phyloP scores from a whole-genome alignment of 2,797 vertebrate genomes.

The Anableps anableps region DNA sequence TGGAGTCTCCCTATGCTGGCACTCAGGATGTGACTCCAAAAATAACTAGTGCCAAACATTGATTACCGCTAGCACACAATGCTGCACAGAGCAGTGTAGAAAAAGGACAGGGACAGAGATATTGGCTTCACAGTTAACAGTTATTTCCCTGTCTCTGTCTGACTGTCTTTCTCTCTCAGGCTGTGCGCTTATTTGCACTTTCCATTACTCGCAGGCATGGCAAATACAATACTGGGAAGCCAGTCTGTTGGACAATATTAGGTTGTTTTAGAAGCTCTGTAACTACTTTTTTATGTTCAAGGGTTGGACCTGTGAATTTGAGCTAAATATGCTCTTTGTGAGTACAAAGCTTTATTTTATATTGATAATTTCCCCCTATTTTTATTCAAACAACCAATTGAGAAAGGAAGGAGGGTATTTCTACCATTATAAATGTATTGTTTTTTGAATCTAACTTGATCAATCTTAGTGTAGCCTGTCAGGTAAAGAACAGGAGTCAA shows the following conservation, averaged over 20 bases:
- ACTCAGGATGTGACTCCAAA: conserved; percentile 76
- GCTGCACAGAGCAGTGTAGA: conserved; percentile 52
- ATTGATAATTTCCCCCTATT: neutral
- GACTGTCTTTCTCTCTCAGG: conserved; percentile 45
- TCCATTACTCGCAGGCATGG: conserved; percentile 75
- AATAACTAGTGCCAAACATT: conserved; percentile 75
- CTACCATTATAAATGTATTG: neutral
- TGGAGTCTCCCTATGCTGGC: conserved; percentile 67
- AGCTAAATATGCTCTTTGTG: conserved; percentile 25
- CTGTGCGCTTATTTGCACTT: conserved; percentile 64
- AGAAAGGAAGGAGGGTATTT: conserved; percentile 4
- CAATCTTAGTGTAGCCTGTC: conserved; percentile 12
- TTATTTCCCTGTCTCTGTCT: conserved; percentile 55
- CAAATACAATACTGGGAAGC: conserved; percentile 60
- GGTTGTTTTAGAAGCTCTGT: conserved; percentile 50
- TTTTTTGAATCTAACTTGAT: neutral
- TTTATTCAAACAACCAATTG: conserved; percentile 1
- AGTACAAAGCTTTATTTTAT: neutral
- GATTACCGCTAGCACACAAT: conserved; percentile 75
- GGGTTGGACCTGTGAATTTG: conserved; percentile 17
- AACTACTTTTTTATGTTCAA: conserved; percentile 46
- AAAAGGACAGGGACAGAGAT: conserved; percentile 59
- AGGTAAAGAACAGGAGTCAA: conserved; percentile 21
- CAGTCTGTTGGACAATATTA: conserved; percentile 32
- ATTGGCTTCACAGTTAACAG: conserved; percentile 66